Conservation (phyloP, 35 echinoderm and acorn worm genomes). For the Stichopus chloronotus region DNA sequence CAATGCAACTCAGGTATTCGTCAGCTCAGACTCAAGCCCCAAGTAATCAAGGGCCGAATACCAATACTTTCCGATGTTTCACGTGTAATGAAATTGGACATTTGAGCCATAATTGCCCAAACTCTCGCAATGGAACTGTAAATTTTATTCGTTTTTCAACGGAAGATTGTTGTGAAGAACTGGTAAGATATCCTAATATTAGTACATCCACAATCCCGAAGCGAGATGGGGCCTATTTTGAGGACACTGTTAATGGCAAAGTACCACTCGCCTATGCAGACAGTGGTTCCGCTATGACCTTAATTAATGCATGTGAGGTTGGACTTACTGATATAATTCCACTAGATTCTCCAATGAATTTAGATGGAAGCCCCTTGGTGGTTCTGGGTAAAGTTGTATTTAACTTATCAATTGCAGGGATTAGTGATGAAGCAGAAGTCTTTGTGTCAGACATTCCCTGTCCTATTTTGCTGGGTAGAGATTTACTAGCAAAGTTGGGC, state of each 20-base stretch:
- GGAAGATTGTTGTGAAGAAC: conserved; percentile 36
- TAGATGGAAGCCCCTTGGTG: conserved; percentile 34
- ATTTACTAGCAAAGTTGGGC: conserved; percentile 19
- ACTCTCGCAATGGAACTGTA: conserved; percentile 16
- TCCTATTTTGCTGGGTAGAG: conserved; percentile 42
- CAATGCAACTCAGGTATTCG: neutral
- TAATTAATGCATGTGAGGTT: conserved; percentile 23
- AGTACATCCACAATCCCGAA: conserved; percentile 20
- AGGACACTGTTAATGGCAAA: conserved; percentile 3
- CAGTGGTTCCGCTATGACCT: conserved; percentile 24
- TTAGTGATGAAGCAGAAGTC: neutral
- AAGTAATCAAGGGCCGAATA: neutral
- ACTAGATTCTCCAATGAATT: conserved; percentile 19
- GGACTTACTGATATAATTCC: conserved; percentile 33
- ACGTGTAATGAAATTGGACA: conserved; percentile 37
- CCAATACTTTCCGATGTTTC: conserved; percentile 3
- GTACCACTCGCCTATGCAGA: conserved; percentile 20
- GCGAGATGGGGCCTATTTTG: conserved; percentile 3
- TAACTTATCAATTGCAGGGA: neutral
- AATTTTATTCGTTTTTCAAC: conserved; percentile 35
- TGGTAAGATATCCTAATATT: conserved; percentile 18
- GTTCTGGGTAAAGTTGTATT: conserved; percentile 10
- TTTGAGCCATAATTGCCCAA: conserved; percentile 39
- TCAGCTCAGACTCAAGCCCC: neutral
- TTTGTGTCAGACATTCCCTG: conserved; percentile 34